phyloP scores from a whole-genome alignment of 2,113 vertebrate genomes.

The Gallinago jamesoni region DNA sequence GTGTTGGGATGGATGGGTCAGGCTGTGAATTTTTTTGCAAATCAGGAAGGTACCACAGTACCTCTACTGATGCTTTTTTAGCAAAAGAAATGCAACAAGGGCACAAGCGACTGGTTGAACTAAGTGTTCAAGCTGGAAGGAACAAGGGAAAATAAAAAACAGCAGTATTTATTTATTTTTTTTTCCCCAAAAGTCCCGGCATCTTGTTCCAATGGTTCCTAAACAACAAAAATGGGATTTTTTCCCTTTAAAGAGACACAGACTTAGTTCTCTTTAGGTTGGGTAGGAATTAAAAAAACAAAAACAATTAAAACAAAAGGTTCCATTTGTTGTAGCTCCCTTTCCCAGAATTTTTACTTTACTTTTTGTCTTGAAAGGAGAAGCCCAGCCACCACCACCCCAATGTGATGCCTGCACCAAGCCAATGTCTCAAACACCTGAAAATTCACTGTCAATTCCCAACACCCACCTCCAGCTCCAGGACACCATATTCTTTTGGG shows the following conservation, averaged over 20 bases:
- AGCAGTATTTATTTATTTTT: not conserved
- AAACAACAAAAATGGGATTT: not conserved
- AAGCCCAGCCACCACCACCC: not conserved
- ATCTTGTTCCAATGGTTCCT: not conserved
- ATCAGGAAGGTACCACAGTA: not conserved
- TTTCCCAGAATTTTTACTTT: not conserved
- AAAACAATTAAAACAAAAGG: not conserved
- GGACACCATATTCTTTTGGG: not conserved
- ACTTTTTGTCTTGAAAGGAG: not conserved
- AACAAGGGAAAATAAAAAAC: not conserved
- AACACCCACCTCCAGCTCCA: not conserved
- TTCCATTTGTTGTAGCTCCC: not conserved
- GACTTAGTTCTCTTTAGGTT: not conserved
- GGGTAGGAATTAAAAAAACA: not conserved
- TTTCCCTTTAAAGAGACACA: not conserved
- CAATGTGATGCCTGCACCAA: not conserved
- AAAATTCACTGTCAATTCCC: not conserved
- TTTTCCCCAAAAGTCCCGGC: not conserved
- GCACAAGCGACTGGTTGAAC: not conserved
- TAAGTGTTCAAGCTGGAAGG: not conserved
- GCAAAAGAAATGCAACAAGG: not conserved
- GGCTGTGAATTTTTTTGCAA: not conserved
- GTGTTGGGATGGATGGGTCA: rapidly evolving
- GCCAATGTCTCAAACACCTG: not conserved
- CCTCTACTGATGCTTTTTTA: not conserved